Conservation (phyloP, 2,797 vertebrate species). For the Sylvilagus floridanus region DNA sequence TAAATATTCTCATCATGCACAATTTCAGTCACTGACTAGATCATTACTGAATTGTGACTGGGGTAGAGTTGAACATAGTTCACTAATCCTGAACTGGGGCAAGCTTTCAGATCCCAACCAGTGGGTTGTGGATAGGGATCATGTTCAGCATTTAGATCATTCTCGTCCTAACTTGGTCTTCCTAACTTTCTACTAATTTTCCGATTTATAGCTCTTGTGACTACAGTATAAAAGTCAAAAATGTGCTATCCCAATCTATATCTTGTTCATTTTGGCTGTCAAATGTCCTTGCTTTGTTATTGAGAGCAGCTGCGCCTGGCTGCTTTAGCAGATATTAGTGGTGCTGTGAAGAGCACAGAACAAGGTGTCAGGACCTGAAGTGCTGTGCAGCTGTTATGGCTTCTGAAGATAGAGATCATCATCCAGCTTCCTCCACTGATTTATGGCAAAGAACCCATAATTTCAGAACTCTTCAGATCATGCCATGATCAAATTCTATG, state of each 20-base stretch:
- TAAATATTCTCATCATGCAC: not conserved
- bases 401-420: not conserved
- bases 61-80: not conserved
- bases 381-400: not conserved
- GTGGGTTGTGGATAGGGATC: not conserved
- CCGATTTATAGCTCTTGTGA: slow-evolving; percentile 9
- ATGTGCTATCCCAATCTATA: slow-evolving; percentile 20
- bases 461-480: not conserved
- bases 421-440: not conserved
- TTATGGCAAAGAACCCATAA: not conserved
- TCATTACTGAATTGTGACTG: not conserved
- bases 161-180: not conserved
- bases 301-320: not conserved
- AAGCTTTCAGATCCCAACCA: not conserved
- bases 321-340: slow-evolving; percentile 48
- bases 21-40: not conserved
- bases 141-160: not conserved
- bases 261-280: slow-evolving; percentile 71
- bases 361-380: not conserved
- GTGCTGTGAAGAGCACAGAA: not conserved
- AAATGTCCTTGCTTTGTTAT: slow-evolving; percentile 54
- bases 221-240: slow-evolving; percentile 46
- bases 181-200: slow-evolving; percentile 17
- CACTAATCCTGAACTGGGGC: no score
- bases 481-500: not conserved